Conservation (phyloP, 1,140 invertebrate species). For the Panagrolaimus sp. region DNA sequence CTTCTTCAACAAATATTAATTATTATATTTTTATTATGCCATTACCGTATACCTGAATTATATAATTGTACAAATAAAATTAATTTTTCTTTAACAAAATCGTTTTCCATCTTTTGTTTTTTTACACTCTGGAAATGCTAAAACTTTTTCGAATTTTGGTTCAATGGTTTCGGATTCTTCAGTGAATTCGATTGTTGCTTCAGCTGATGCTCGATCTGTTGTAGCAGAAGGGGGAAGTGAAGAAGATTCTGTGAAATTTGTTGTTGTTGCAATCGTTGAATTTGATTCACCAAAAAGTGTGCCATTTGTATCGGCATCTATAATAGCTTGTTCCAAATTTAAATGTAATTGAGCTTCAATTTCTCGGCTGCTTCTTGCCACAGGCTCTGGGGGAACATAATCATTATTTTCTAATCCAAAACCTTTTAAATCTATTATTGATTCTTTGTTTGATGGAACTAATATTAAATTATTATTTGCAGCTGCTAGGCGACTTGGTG, state of each 20-base stretch:
- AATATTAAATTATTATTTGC: background rate
- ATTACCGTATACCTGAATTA: too few relatives aligned
- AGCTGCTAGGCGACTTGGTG: background rate
- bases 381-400: background rate
- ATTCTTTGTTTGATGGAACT: background rate
- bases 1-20: too few relatives aligned
- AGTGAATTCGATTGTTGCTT: background rate
- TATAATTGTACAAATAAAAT: background rate
- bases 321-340: too few relatives aligned
- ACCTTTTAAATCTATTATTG: background rate
- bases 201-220: too few relatives aligned
- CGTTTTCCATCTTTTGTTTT: background rate
- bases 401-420: background rate
- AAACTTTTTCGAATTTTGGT: background rate
- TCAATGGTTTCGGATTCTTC: conserved; percentile 6
- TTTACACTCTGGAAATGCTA: background rate
- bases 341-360: background rate
- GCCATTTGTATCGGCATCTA: too few relatives aligned
- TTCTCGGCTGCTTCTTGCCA: background rate
- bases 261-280: too few relatives aligned
- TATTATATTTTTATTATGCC: too few relatives aligned
- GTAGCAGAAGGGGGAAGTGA: too few relatives aligned
- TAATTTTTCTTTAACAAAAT: background rate
- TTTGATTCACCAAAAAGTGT: too few relatives aligned
- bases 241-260: too few relatives aligned